Evolutionary conservation across 2,797 vertebrate genomes (phyloP).

Genomic region (Oreochromis mossambicus): DNA sequence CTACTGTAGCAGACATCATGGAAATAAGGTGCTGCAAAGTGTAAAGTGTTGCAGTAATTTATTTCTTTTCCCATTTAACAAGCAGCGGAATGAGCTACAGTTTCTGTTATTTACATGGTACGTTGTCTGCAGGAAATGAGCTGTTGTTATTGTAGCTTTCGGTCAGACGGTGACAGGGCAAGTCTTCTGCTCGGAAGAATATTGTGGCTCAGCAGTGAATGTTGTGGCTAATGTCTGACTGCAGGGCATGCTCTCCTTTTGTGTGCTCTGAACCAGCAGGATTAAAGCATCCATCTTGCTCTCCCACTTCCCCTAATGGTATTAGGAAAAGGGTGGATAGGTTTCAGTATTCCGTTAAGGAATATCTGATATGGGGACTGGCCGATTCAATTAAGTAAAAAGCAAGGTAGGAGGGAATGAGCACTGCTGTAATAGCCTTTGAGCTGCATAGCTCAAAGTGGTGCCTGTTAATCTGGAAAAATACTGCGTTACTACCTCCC

Average conservation of each 20-base stretch:
- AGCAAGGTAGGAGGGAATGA: constrained; percentile 59
- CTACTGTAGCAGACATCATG: constrained; percentile 33
- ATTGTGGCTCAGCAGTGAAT: constrained; percentile 38
- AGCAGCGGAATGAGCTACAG: constrained; percentile 15
- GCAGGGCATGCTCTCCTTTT: constrained; percentile 60
- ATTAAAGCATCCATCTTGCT: constrained; percentile 78
- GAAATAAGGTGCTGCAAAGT: constrained; percentile 43
- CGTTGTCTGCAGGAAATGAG: constrained; percentile 40
- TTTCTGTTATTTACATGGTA: constrained; percentile 45
- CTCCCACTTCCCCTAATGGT: constrained; percentile 69
- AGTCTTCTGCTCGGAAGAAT: constrained; percentile 32
- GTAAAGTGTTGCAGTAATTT: constrained; percentile 31
- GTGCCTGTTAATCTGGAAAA: constrained; percentile 45
- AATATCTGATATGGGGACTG: constrained; percentile 75
- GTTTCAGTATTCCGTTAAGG: constrained; percentile 77
- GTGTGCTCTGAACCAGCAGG: constrained; percentile 67
- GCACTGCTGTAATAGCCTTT: constrained; percentile 31
- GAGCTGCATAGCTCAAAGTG: constrained; percentile 29
- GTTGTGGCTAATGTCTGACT: constrained; percentile 71
- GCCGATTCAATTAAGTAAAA: constrained; percentile 79
- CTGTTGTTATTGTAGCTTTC: constrained; percentile 61
- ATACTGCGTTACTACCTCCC: neutral
- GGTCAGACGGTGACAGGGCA: constrained; percentile 45
- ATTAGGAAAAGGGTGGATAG: constrained; percentile 76
- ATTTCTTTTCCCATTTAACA: constrained; percentile 20